Evolutionary conservation across 2,888 invertebrate genomes (phyloP), one percentile per base, ranked within the genome.

Genomic region (Rotaria magnacalcarata): DNA sequence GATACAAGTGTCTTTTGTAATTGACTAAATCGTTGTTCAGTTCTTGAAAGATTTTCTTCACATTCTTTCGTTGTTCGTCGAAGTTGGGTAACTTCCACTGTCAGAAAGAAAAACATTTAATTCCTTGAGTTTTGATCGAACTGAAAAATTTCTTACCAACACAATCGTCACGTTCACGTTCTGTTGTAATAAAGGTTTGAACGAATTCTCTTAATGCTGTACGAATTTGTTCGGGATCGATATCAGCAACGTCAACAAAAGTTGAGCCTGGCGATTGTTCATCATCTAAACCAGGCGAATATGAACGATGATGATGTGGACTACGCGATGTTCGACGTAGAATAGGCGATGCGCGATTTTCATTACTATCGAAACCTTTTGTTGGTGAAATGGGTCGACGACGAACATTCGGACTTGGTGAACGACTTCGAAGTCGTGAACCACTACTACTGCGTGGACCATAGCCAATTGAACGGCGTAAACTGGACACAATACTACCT

Each of bases 111-210:
- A 52, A 52, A 10, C 84, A 58, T 8, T 85, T 16, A 21, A 41
- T 47, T 7, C 4, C 19, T 74, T 10, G 27, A 41, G 5, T 52
- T 3, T 24, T 27, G 8, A 6, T 67, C 4, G 34, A n/a, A 6
- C 21, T 34, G 11, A 8, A 27, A 1, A 7, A 6, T 16, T 19
- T 67, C 34, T 67, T 67, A 67, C 67, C 67, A 14, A 75, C 19
- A 41, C 85, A 87, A 85, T 87, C 86, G 52, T 84, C 95, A 92
- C 95, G 94, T 91, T 97, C 96, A 34, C 96, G 93, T 92, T 97
- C 96, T 87, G 96, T 94, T 91, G 95, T 95, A 43, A 95, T 95
- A 85, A 96, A 95, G 92, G 96, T 96, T 89, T 96, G 95, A 94
- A 96, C 96, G 86, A 96, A 93, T 89, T 95, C 95, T 84, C 96